Conservation (phyloP, 2,888 invertebrate genomes). For the Plagodis dolabraria region DNA sequence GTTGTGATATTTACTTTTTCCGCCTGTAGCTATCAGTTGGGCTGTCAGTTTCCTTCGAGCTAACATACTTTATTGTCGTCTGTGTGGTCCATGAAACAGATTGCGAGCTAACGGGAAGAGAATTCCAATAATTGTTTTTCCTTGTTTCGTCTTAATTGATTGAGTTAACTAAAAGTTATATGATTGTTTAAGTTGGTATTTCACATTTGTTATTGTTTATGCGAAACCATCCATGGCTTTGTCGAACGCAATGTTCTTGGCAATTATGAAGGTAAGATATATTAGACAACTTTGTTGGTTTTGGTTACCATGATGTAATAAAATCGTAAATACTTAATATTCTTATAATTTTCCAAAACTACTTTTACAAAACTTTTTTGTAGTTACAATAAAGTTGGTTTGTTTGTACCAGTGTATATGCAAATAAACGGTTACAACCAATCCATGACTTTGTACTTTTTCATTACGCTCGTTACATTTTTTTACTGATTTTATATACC, state of each 20-base stretch:
- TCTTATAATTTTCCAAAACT: too few relatives aligned
- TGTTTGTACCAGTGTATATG: too few relatives aligned
- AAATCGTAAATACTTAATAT: too few relatives aligned
- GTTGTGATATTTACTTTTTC: not conserved
- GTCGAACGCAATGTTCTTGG: constrained; percentile 7
- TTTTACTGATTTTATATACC: too few relatives aligned
- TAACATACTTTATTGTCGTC: constrained; percentile 10
- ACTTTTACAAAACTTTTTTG: too few relatives aligned
- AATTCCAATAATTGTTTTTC: constrained; percentile 9
- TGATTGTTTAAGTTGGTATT: not conserved
- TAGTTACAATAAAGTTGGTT: too few relatives aligned
- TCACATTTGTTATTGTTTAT: not conserved
- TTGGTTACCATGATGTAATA: too few relatives aligned
- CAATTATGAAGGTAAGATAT: constrained; percentile 4
- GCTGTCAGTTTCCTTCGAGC: constrained; percentile 9
- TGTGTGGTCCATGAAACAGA: not conserved
- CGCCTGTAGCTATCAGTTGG: not conserved
- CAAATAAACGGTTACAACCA: too few relatives aligned
- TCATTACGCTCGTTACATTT: too few relatives aligned
- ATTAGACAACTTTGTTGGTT: too few relatives aligned
- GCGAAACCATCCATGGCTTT: constrained; percentile 6
- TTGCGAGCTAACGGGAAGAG: constrained; percentile 3
- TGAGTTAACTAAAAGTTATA: not conserved
- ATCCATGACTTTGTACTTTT: too few relatives aligned
- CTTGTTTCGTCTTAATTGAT: constrained; percentile 9